A percentile compares a stretch with the other conserved stretches of the same genome.
Evolutionary conservation across 2,888 invertebrate species (phyloP).

Genomic region (Seira ritae): DNA sequence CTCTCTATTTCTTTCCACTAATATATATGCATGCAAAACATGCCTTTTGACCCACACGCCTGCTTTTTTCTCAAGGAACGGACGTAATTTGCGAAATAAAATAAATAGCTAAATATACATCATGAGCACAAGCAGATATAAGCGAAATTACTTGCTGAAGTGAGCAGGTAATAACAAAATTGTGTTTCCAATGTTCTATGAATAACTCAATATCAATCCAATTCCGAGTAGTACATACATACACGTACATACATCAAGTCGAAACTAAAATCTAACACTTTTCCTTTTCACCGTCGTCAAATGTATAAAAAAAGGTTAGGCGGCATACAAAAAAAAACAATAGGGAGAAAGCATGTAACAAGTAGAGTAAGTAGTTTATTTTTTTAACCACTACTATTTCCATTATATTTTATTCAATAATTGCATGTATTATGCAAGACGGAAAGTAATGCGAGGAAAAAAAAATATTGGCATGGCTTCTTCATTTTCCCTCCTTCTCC

Average conservation of each 20-base stretch:
- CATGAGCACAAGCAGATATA: not conserved
- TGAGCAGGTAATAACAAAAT: not conserved
- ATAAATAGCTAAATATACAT: not conserved
- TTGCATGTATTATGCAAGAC: conserved; percentile 13
- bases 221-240: not conserved
- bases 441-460: not conserved
- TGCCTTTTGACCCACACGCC: too few relatives aligned
- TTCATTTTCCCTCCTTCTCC: not conserved
- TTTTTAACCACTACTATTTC: not conserved
- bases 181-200: not conserved
- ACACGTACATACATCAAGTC: too few relatives aligned
- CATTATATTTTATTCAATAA: conserved; percentile 10
- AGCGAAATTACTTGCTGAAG: not conserved
- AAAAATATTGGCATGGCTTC: not conserved
- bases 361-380: not conserved
- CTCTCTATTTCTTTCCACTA: too few relatives aligned
- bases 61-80: too few relatives aligned
- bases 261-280: conserved; percentile 8
- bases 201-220: conserved; percentile 17
- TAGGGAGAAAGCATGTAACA: conserved; percentile 4
- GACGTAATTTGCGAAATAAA: not conserved
- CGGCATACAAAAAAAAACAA: not conserved
- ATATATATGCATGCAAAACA: too few relatives aligned
- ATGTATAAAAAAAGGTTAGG: too few relatives aligned
- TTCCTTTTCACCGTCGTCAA: not conserved